Conservation (phyloP, 2,113 vertebrate species). For the Tapirus terrestris region DNA sequence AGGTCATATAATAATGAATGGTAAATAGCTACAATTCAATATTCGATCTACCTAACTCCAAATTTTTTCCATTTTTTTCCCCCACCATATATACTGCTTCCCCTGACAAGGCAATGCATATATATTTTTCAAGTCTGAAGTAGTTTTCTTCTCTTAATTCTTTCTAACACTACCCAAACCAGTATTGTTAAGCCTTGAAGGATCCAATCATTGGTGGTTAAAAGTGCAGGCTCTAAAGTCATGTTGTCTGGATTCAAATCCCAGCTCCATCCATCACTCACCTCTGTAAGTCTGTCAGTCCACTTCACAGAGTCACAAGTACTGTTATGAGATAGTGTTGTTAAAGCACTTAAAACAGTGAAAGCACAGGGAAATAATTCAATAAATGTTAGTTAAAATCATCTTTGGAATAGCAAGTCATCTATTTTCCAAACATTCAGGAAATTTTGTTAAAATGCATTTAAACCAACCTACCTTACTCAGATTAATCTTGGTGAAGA, state of each 20-base stretch:
- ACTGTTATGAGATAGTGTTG: background rate
- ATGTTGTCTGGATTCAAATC: background rate
- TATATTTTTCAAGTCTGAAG: background rate
- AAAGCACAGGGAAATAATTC: background rate
- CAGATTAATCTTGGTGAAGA: slow-evolving; percentile 38
- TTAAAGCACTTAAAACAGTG: background rate
- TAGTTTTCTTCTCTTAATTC: slow-evolving; percentile 22
- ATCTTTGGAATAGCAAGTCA: slow-evolving; percentile 36
- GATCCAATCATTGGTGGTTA: background rate
- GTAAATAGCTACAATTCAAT: background rate
- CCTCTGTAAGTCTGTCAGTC: background rate
- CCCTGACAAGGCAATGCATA: background rate
- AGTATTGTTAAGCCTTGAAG: background rate
- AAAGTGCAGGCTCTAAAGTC: background rate
- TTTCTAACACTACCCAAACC: background rate
- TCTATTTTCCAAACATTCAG: slow-evolving; percentile 22
- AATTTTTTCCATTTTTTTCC: background rate
- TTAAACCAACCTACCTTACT: slow-evolving; percentile 10
- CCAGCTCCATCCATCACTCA: background rate
- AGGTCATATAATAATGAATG: slow-evolving; percentile 3
- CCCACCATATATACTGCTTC: background rate
- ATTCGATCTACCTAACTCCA: background rate
- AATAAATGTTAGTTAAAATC: slow-evolving; percentile 27
- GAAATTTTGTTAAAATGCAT: slow-evolving; percentile 41
- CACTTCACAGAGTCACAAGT: background rate